Percentiles rank a stretch among this genome's conserved stretches.
Conservation (phyloP, 2,113 vertebrate species). For the Casuarius casuarius region DNA sequence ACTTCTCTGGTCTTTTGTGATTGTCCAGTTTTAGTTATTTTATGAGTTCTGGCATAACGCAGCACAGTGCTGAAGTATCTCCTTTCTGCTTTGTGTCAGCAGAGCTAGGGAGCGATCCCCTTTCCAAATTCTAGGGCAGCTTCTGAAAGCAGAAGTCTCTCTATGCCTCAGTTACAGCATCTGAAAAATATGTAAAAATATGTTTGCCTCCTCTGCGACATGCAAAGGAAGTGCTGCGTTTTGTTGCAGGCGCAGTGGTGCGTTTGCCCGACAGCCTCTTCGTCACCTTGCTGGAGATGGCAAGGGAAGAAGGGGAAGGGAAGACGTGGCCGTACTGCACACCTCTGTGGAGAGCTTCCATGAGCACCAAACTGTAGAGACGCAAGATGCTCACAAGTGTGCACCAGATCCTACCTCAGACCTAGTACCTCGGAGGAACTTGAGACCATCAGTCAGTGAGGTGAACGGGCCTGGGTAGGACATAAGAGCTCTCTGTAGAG, state of each 20-base stretch:
- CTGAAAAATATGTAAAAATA: background rate
- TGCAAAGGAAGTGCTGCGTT: background rate
- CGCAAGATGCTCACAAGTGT: background rate
- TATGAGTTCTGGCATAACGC: background rate
- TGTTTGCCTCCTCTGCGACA: background rate
- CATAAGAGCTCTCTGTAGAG: background rate
- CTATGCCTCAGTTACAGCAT: background rate
- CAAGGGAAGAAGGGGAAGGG: background rate
- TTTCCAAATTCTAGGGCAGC: background rate
- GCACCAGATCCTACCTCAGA: rapidly evolving
- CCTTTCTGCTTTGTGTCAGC: background rate
- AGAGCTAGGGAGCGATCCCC: background rate
- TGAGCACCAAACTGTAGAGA: rapidly evolving
- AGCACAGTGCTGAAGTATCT: background rate
- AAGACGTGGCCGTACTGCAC: rapidly evolving
- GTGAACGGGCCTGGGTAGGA: background rate
- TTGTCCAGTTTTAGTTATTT: background rate
- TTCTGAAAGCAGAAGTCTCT: background rate
- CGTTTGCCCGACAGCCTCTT: background rate
- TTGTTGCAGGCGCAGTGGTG: background rate
- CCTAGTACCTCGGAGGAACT: background rate
- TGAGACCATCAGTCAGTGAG: background rate
- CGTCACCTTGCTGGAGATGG: background rate
- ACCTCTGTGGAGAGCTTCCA: background rate
- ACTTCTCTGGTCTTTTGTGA: background rate